Percentiles rank a stretch among this genome's conserved stretches.
phyloP scores from a whole-genome alignment of 2,113 vertebrate genomes.

The Motacilla alba region DNA sequence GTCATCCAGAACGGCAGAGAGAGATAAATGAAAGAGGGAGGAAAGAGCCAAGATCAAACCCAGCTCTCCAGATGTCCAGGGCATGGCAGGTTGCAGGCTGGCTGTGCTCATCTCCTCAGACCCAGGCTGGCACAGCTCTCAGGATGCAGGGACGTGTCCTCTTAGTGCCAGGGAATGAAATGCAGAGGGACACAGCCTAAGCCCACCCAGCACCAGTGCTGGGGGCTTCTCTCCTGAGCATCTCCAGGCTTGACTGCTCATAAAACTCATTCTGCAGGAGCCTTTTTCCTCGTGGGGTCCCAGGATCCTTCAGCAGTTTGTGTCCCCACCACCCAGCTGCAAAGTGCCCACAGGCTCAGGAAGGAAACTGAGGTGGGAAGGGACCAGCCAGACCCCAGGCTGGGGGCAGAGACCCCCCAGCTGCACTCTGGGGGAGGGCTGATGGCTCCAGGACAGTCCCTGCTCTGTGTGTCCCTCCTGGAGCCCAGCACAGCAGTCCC shows the following conservation, averaged over 20 bases:
- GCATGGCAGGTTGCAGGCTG: neutral
- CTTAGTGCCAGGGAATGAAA: neutral
- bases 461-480: neutral
- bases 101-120: neutral
- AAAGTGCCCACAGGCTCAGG: neutral
- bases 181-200: neutral
- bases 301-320: neutral
- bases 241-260: neutral
- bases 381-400: rapidly evolving
- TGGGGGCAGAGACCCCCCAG: neutral
- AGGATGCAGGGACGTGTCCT: rapidly evolving
- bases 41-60: neutral
- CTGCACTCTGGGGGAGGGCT: neutral
- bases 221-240: neutral
- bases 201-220: neutral
- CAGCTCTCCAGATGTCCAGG: neutral
- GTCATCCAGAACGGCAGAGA: neutral
- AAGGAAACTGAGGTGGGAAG: rapidly evolving
- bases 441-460: rapidly evolving
- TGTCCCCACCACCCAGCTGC: neutral
- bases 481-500: neutral
- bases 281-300: neutral
- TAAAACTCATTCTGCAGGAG: neutral
- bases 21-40: neutral
- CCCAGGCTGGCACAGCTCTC: neutral